Evolutionary conservation across 2,797 vertebrate genomes (phyloP).

Genomic region (Coccyzus lansbergi): DNA sequence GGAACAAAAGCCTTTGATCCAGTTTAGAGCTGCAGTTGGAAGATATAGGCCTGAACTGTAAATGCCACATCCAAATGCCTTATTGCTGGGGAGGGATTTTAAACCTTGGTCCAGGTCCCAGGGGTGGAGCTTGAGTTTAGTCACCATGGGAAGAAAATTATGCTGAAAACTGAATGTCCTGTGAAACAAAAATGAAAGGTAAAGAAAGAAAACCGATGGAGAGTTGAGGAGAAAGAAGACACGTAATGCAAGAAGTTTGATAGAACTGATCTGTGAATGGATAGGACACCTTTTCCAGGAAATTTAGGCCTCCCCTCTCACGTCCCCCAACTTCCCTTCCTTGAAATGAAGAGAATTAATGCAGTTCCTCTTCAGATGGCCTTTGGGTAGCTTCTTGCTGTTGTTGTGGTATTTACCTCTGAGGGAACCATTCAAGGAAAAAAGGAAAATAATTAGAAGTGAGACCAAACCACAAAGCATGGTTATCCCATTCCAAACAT

Average conservation of each 20-base stretch:
- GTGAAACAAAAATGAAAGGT: neutral
- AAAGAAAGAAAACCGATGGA: neutral
- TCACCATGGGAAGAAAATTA: neutral
- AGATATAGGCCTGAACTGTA: neutral
- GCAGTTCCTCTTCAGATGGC: slow-evolving; percentile 13
- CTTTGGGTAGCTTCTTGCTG: slow-evolving; percentile 20
- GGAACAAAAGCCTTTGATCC: slow-evolving; percentile 36
- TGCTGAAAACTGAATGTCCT: neutral
- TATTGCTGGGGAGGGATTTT: neutral
- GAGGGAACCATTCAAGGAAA: neutral
- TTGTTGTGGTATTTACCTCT: slow-evolving; percentile 46
- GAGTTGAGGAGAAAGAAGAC: neutral
- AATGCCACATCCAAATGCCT: neutral
- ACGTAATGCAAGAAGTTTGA: neutral
- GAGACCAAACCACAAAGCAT: neutral
- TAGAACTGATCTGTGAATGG: neutral
- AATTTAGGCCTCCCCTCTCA: neutral
- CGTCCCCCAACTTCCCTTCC: neutral
- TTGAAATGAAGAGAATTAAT: slow-evolving; percentile 32
- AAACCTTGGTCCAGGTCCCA: neutral
- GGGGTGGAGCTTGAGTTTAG: neutral
- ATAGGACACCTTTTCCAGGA: neutral
- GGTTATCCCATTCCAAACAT: neutral
- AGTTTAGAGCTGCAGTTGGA: neutral
- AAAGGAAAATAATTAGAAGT: neutral